Evolutionary conservation across 2,113 vertebrate species (phyloP).

Genomic region (Amphiprion percula): DNA sequence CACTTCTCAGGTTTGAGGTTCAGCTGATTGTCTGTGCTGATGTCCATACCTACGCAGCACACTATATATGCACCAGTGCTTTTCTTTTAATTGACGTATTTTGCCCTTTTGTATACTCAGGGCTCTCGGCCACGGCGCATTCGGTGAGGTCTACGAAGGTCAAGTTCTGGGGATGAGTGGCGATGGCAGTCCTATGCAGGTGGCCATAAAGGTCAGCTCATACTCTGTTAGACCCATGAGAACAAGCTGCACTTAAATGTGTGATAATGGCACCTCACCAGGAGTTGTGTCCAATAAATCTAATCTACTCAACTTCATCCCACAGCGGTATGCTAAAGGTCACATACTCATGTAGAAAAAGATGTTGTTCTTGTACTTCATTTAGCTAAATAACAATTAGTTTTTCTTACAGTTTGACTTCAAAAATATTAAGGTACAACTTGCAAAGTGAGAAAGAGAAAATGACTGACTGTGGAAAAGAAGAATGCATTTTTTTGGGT

Average conservation of each 20-base stretch:
- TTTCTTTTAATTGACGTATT: background rate
- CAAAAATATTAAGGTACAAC: background rate
- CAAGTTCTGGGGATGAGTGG: constrained; percentile 89
- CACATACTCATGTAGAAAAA: background rate
- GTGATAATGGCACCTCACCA: background rate
- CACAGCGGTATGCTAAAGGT: constrained; percentile 44
- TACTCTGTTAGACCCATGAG: background rate
- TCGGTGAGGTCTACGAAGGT: constrained; percentile 94
- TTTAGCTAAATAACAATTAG: background rate
- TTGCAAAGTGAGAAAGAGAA: background rate
- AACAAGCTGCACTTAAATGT: constrained; percentile 24
- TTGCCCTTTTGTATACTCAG: constrained; percentile 71
- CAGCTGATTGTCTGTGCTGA: background rate
- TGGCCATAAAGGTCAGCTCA: constrained; percentile 93
- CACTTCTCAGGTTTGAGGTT: constrained; percentile 85
- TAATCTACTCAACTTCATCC: constrained; percentile 11
- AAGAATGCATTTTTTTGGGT: background rate
- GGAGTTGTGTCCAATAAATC: constrained; percentile 31
- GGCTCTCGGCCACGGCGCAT: constrained; percentile 92
- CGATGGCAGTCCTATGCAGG: constrained; percentile 88
- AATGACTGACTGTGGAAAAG: background rate
- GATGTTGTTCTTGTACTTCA: background rate
- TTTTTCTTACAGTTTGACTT: background rate
- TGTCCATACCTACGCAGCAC: background rate
- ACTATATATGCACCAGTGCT: background rate